Evolutionary conservation across 2,888 invertebrate genomes (phyloP).

Genomic region (Crossocerus cetratus): DNA sequence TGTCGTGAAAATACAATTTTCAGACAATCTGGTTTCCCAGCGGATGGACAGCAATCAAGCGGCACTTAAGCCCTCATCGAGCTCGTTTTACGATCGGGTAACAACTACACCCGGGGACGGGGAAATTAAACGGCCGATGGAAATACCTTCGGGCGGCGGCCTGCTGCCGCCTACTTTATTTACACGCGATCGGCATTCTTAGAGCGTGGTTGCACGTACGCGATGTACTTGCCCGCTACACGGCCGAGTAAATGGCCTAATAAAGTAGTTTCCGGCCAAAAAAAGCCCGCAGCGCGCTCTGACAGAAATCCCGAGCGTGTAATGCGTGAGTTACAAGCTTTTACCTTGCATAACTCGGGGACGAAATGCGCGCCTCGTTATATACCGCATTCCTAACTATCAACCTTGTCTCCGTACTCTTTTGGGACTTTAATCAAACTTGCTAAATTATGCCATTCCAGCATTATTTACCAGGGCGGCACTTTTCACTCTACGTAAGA

Average conservation of each 20-base stretch:
- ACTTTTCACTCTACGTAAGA: neutral
- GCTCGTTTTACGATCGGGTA: conserved; percentile 50
- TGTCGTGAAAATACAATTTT: conserved; percentile 51
- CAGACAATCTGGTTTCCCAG: conserved; percentile 53
- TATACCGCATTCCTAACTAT: neutral
- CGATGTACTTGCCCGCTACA: neutral
- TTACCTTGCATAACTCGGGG: neutral
- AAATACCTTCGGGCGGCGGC: conserved; percentile 21
- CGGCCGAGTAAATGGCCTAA: neutral
- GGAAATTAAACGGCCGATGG: conserved; percentile 47
- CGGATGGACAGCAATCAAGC: conserved; percentile 56
- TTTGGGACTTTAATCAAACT: neutral
- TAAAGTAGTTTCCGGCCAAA: neutral
- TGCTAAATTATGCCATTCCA: neutral
- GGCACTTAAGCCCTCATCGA: conserved; percentile 46
- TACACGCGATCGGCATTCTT: conserved; percentile 5
- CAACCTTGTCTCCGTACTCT: neutral
- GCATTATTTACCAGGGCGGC: neutral
- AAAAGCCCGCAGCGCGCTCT: neutral
- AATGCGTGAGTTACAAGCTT: neutral
- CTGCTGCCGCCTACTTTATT: neutral
- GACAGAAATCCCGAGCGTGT: neutral
- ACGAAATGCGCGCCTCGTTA: neutral
- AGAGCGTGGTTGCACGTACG: neutral
- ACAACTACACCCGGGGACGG: conserved; percentile 25